Evolutionary conservation across 2,113 vertebrate genomes (phyloP), one percentile per base, ranked within the genome.

Genomic region (Mohoua ochrocephala): DNA sequence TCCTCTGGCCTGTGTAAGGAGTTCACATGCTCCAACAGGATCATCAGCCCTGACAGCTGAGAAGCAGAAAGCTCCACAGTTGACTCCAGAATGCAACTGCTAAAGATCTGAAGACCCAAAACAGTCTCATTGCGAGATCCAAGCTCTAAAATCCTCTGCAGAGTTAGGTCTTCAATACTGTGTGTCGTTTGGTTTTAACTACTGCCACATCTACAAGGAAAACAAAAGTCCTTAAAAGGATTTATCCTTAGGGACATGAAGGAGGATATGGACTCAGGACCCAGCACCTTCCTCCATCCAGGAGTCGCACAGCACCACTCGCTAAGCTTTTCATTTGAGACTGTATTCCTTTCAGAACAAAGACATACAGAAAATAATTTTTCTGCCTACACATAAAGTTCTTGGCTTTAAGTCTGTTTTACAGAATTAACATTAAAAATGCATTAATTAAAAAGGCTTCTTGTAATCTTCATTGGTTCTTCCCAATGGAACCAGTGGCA

Each of bases 261-360:
- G 28, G 53, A 84, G 10, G 26, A 60, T 20, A 45, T 1, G 17
- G 52, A 63, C 20, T 39, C 22, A 33, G 28, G 27, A 9, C 4
- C 4, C 53, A 84, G 18, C 7, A 54, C 53, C 47, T 68, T 91
- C 15, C 7, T 91, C 17, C 15, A 49, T 33, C 26, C 33, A 67
- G 27, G 27, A 74, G n/a, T 26, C 0, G 0, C 33, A 59, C 15
- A 71, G 53, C 31, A 75, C 15, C 1, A 1, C 15, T 73, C 22
- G 12, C 22, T 74, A 56, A 64, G 61, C 22, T 68, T 89, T 81
- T 84, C 16, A 63, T 87, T 80, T 68, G 39, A 83, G 30, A 69
- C 7, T 35, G 12, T 49, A 60, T 42, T 83, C 31, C 14, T 73
- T 35, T 86, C 10, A 52, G 21, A 93, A 77, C 5, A 74, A 63